A percentile compares a stretch with the other conserved stretches of the same genome.
phyloP scores from a whole-genome alignment of 2,113 vertebrate genomes.

The Andinoacara biseriatus region DNA sequence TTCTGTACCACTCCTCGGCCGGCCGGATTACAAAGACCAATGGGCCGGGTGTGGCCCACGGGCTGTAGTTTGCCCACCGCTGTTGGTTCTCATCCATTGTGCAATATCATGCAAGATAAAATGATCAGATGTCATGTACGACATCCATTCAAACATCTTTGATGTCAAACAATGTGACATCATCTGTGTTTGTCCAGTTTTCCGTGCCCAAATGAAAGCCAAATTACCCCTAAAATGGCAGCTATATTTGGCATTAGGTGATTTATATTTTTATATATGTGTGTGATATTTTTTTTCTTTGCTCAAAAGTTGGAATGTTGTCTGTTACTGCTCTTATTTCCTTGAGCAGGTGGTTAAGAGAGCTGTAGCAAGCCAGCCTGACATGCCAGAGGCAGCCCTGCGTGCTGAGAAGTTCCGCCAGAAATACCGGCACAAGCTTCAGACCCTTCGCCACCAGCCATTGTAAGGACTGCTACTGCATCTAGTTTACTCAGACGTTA shows the following conservation, averaged over 20 bases:
- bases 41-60: too few species aligned
- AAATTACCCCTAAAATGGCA: not conserved
- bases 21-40: too few species aligned
- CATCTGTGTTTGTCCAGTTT: too few species aligned
- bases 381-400: conserved; percentile 82
- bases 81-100: not conserved
- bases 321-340: not conserved
- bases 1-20: too few species aligned
- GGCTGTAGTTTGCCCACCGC: too few species aligned
- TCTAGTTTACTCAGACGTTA: not conserved
- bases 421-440: conserved; percentile 95
- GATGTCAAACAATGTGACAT: too few species aligned
- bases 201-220: not conserved
- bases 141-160: too few species aligned
- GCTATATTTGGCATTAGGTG: too few species aligned
- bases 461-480: conserved; percentile 83
- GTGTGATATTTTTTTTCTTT: not conserved
- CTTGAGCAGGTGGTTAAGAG: conserved; percentile 91
- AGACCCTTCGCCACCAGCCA: conserved; percentile 93
- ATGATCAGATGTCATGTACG: too few species aligned
- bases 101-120: not conserved
- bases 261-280: too few species aligned
- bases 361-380: conserved; percentile 92
- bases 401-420: conserved; percentile 94
- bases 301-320: not conserved